A percentile compares a stretch with the other conserved stretches of the same genome.
Evolutionary conservation across 2,113 vertebrate genomes (phyloP).

Genomic region (Rhinichthys klamathensis): DNA sequence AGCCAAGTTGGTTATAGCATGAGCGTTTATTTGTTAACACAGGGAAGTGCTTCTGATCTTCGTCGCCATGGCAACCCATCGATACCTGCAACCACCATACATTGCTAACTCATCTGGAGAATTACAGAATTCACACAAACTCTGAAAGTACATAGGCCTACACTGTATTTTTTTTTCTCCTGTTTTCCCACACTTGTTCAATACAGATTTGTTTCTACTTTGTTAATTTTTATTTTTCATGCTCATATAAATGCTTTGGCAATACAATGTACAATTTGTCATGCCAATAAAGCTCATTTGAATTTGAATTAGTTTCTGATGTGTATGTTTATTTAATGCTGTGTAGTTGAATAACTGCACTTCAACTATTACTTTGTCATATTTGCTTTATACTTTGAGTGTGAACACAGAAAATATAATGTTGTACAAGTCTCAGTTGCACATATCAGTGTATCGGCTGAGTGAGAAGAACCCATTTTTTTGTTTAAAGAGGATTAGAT

Average conservation of each 20-base stretch:
- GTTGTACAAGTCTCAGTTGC: background rate
- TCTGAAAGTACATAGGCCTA: too few relatives aligned
- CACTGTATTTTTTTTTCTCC: too few relatives aligned
- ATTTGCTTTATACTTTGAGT: background rate
- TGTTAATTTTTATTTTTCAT: too few relatives aligned
- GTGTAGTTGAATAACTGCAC: background rate
- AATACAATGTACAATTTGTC: too few relatives aligned
- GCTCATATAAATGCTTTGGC: too few relatives aligned
- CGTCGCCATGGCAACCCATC: conserved; percentile 2
- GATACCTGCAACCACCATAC: background rate
- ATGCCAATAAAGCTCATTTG: too few relatives aligned
- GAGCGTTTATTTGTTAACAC: conserved; percentile 15
- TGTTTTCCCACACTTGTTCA: too few relatives aligned
- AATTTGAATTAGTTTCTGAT: background rate
- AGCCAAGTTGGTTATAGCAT: background rate
- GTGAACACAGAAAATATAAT: background rate
- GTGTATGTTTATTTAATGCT: background rate
- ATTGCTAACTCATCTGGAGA: background rate
- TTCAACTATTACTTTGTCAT: background rate
- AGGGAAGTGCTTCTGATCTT: conserved; percentile 22
- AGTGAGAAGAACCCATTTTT: background rate
- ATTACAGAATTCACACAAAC: background rate
- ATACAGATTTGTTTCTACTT: too few relatives aligned
- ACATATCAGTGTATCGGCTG: background rate
- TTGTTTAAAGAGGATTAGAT: background rate